phyloP scores from a whole-genome alignment of 1,140 invertebrate species.

The Galleria mellonella region DNA sequence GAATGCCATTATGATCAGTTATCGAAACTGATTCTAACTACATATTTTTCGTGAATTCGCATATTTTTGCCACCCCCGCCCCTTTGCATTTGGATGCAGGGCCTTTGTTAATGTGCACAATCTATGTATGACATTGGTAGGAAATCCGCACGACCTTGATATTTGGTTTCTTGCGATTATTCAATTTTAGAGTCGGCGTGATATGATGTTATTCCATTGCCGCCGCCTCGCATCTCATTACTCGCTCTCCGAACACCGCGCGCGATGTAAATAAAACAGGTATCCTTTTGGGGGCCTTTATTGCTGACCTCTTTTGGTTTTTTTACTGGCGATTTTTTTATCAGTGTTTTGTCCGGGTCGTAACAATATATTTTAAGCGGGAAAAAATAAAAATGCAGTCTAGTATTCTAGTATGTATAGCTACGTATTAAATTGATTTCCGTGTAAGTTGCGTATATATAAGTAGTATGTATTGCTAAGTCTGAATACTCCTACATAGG shows the following conservation, averaged over 20 bases:
- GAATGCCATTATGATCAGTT: conserved; percentile 64
- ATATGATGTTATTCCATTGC: conserved; percentile 59
- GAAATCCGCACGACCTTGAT: conserved; percentile 74
- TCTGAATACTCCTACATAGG: conserved; percentile 19
- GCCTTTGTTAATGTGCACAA: conserved; percentile 73
- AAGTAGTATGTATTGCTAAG: conserved; percentile 10
- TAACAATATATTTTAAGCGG: not conserved
- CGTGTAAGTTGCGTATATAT: not conserved
- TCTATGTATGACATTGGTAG: conserved; percentile 73
- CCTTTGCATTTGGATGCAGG: conserved; percentile 71
- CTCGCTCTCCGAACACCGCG: conserved; percentile 43
- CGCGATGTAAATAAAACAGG: conserved; percentile 69
- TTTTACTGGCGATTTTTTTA: conserved; percentile 26
- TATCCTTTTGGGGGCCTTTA: conserved; percentile 49
- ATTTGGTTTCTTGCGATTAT: conserved; percentile 69
- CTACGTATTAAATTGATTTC: no score
- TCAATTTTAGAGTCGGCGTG: conserved; percentile 52
- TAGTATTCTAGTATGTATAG: no score
- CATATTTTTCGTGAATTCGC: conserved; percentile 61
- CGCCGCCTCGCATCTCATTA: conserved; percentile 48
- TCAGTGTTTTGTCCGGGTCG: conserved; percentile 3
- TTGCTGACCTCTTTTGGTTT: conserved; percentile 52
- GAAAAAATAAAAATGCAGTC: no score
- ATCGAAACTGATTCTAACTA: conserved; percentile 67
- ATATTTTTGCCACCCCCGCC: conserved; percentile 71